Evolutionary conservation across 2,888 invertebrate species (phyloP).

Genomic region (Bimastos eiseni): DNA sequence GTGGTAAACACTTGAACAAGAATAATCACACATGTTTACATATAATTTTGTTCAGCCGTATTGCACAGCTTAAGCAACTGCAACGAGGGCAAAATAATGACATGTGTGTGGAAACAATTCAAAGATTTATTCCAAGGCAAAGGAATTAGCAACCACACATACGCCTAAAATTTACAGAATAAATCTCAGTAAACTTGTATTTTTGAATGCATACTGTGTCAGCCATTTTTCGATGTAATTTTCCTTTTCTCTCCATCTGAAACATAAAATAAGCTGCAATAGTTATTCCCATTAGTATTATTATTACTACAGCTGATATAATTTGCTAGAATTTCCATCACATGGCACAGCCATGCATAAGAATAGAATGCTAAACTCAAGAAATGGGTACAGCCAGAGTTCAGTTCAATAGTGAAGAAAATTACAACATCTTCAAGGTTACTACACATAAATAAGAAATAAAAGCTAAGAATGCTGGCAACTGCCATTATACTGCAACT

Average conservation of each 20-base stretch:
- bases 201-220: conserved; percentile 62
- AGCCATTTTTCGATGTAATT: conserved; percentile 76
- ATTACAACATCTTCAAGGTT: too few species aligned
- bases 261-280: conserved; percentile 24
- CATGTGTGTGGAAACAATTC: too few species aligned
- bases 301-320: not conserved
- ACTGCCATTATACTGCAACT: too few species aligned
- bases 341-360: not conserved
- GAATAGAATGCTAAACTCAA: not conserved
- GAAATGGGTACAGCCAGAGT: not conserved
- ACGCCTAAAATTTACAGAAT: not conserved
- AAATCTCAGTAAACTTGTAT: not conserved
- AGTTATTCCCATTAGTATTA: not conserved
- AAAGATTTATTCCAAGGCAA: too few species aligned
- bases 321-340: too few species aligned
- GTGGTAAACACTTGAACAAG: conserved; percentile 46
- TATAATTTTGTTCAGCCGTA: not conserved
- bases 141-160: not conserved
- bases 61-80: not conserved
- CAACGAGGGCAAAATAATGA: not conserved
- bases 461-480: too few species aligned
- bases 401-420: too few species aligned
- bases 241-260: conserved; percentile 78
- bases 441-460: too few species aligned
- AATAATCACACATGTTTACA: conserved; percentile 8